phyloP scores from a whole-genome alignment of 2,888 invertebrate species.

The Scaeva pyrastri region DNA sequence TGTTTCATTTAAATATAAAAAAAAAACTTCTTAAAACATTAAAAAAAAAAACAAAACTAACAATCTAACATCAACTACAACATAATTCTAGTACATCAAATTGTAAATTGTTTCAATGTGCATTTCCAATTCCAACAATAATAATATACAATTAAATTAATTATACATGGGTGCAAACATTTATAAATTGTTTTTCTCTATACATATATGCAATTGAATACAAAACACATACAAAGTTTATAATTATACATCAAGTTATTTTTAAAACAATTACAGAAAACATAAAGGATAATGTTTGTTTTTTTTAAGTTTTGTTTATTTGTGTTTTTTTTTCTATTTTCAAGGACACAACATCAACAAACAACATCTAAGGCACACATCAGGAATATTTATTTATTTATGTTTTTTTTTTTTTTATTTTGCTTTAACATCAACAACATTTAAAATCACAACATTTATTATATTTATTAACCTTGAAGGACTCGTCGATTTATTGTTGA shows the following conservation, averaged over 20 bases:
- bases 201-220: conserved; percentile 1
- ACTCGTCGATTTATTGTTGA: conserved; percentile 56
- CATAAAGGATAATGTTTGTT: conserved; percentile 9
- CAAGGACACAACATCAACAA: conserved; percentile 72
- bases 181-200: conserved; percentile 27
- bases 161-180: conserved; percentile 34
- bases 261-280: conserved; percentile 47
- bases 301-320: conserved; percentile 30
- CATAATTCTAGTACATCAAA: conserved; percentile 28
- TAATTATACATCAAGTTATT: conserved; percentile 43
- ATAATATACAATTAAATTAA: conserved; percentile 34
- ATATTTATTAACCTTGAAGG: conserved; percentile 64
- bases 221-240: background rate
- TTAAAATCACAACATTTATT: conserved; percentile 69
- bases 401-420: conserved; percentile 43
- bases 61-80: conserved; percentile 51
- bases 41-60: conserved; percentile 13
- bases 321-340: conserved; percentile 21
- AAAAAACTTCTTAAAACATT: conserved; percentile 26
- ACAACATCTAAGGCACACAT: conserved; percentile 73
- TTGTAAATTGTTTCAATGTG: conserved; percentile 22
- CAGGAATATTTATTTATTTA: conserved; percentile 26
- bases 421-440: conserved; percentile 64
- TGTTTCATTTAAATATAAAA: background rate
- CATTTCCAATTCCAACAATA: conserved; percentile 36